Evolutionary conservation across 2,888 invertebrate genomes (phyloP), one percentile per base, ranked within the genome.

Genomic region (Calliopum simillimum): DNA sequence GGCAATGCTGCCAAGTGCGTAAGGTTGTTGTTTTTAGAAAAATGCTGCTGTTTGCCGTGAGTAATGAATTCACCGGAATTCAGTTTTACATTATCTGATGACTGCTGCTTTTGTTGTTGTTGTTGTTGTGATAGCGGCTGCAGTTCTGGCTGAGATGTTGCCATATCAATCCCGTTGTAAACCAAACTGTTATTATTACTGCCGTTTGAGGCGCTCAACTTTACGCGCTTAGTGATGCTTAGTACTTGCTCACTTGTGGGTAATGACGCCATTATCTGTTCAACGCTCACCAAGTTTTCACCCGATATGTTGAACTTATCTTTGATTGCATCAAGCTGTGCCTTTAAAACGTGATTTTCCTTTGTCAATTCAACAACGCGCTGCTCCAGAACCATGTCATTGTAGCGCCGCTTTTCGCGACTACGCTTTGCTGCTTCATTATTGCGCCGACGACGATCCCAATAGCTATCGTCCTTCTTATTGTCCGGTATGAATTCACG

Each of bases 381-480:
- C 79, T 96, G 95, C 82, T 98, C 98, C 72, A 99, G 88, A 1
- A 97, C 96, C 95, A 98, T 95, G 86, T 98, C 98, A 84, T 98
- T 97, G 88, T 96, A 94, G 59, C 98, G 92, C 53, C 98, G 90
- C 86, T 98, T 98, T 86, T 98, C 98, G n/a, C 98, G 91, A 6
- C 97, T 97, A 56, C 97, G 89, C 84, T 98, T 97, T 70, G 98
- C 98, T 0, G 98, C 98, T 86, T 98, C 98, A 86, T 99, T 99
- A 87, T 99, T 98, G 71, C 98, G 91, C 74, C 98, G 90, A 70
- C 99, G 90, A 70, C 98, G 91, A 86, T 98, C 97, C 99, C 99
- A 98, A 87, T 98, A 98, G 81, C 94, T 95, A 80, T 97, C 96
- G 82, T 98, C 98, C 85, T 98, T 98, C 85, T 97, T 97, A 87